A percentile compares a stretch with the other conserved stretches of the same genome.
phyloP scores from a whole-genome alignment of 2,797 vertebrate species.

The Leptatherina wallacei region DNA sequence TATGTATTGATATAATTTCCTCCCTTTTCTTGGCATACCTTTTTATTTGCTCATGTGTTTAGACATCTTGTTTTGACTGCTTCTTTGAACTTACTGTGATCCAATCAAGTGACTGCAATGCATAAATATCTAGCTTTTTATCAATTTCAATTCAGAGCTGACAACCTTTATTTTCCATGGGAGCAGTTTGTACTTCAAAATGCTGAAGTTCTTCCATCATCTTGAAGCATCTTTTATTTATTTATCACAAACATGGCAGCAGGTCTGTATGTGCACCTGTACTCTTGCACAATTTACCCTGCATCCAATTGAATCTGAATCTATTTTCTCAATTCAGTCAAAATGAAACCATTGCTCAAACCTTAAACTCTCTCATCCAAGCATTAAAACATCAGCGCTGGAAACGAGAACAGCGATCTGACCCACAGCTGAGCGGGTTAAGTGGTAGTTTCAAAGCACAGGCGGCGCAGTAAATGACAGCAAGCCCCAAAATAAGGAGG shows the following conservation, averaged over 20 bases:
- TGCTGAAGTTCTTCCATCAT: constrained; percentile 5
- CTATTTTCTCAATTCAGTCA: constrained; percentile 47
- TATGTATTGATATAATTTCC: background rate
- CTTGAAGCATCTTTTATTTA: constrained; percentile 4
- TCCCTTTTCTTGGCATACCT: background rate
- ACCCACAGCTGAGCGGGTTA: constrained; percentile 53
- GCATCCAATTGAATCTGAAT: constrained; percentile 43
- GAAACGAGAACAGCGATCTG: constrained; percentile 37
- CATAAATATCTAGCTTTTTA: background rate
- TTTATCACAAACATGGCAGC: background rate
- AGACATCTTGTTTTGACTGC: background rate
- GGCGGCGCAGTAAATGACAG: constrained; percentile 48
- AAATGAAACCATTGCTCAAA: constrained; percentile 73
- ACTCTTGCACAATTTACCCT: constrained; percentile 7
- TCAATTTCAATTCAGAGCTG: background rate
- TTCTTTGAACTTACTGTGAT: background rate
- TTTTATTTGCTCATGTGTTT: background rate
- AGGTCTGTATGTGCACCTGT: background rate
- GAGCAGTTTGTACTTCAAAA: background rate
- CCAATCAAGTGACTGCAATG: background rate
- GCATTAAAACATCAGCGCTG: constrained; percentile 36
- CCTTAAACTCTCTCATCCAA: constrained; percentile 32
- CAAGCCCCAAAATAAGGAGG: constrained; percentile 34
- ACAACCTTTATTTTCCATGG: background rate
- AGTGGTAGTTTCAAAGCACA: constrained; percentile 50